Evolutionary conservation across 2,113 vertebrate species (phyloP).

Genomic region (Thermophis baileyi): DNA sequence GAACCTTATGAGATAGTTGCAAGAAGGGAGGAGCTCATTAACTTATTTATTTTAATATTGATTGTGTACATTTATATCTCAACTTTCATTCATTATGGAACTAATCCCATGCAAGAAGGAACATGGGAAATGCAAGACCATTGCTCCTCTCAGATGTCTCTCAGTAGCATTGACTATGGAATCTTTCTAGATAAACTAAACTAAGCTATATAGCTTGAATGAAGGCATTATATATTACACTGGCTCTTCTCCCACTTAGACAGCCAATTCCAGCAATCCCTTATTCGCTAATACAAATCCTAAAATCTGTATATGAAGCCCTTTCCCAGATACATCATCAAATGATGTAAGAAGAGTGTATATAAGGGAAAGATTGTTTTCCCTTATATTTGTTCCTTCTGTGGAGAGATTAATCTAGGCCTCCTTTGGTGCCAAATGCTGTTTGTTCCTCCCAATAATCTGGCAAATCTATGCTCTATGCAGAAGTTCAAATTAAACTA

Average conservation of each 20-base stretch:
- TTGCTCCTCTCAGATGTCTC: background rate
- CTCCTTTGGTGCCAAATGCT: background rate
- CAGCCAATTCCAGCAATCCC: background rate
- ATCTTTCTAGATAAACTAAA: background rate
- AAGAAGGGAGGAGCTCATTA: background rate
- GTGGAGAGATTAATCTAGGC: background rate
- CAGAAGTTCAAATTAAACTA: background rate
- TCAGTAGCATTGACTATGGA: background rate
- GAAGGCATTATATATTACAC: background rate
- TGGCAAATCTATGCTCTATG: background rate
- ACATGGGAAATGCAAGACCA: background rate
- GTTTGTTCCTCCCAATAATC: background rate
- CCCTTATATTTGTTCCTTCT: background rate
- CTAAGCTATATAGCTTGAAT: background rate
- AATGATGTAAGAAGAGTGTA: background rate
- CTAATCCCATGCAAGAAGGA: background rate
- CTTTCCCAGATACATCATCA: background rate
- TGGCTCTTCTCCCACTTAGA: background rate
- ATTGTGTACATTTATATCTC: background rate
- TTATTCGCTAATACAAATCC: background rate
- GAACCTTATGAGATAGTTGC: background rate
- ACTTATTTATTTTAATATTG: background rate
- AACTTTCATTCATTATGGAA: background rate
- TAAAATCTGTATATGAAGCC: background rate
- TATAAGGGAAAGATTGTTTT: background rate